Conservation (phyloP, 2,113 vertebrate species). For the Poicephalus meyeri region DNA sequence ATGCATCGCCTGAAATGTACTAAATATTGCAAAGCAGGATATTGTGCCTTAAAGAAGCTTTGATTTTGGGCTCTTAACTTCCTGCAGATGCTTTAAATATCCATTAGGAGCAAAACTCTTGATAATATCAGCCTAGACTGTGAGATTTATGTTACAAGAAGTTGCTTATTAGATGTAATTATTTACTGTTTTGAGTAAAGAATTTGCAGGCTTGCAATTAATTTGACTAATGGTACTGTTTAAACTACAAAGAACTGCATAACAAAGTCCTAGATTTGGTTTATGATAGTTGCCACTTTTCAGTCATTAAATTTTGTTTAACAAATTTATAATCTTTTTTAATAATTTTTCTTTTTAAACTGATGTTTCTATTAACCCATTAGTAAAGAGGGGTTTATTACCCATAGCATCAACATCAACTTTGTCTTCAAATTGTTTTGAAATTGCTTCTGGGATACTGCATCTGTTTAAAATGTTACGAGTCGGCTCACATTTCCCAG, state of each 20-base stretch:
- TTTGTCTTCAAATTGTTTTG: background rate
- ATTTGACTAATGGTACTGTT: background rate
- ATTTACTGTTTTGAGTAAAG: background rate
- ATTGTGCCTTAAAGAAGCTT: background rate
- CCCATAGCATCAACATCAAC: background rate
- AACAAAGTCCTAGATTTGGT: background rate
- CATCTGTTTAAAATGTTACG: background rate
- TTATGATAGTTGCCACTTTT: background rate
- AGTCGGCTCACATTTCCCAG: background rate
- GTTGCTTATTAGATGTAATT: background rate
- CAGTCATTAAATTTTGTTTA: background rate
- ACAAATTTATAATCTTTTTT: background rate
- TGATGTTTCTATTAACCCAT: background rate
- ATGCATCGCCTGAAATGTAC: background rate
- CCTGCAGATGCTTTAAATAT: background rate
- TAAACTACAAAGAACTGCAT: background rate
- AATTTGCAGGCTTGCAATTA: background rate
- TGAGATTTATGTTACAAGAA: background rate
- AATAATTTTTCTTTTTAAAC: background rate
- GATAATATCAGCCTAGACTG: background rate
- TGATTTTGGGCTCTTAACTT: background rate
- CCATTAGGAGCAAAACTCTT: background rate
- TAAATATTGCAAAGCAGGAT: background rate
- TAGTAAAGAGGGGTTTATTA: background rate
- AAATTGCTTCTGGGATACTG: background rate